These are phyloP conservation scores for Zygothrica quintamaculata DNA, from an alignment of 2,888 invertebrate species.

Conservation along the genomic window DNA sequence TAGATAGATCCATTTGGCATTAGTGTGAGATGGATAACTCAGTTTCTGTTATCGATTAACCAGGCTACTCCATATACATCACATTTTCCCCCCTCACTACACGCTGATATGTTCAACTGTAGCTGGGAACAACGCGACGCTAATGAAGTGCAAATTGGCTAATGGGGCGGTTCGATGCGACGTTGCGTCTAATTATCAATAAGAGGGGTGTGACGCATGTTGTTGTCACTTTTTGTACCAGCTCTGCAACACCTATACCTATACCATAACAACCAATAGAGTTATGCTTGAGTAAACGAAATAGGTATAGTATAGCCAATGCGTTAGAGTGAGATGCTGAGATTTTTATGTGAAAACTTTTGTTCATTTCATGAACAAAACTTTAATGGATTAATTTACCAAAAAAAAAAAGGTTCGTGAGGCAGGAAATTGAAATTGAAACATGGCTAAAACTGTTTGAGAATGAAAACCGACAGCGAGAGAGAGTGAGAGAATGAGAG, in stretches of 20 bases:
- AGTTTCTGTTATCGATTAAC: slow-evolving; percentile 14
- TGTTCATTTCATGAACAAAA: slow-evolving; percentile 67
- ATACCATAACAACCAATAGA: slow-evolving; percentile 5
- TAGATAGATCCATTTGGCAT: slow-evolving; percentile 5
- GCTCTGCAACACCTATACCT: slow-evolving; percentile 20
- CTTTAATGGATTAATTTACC: slow-evolving; percentile 79
- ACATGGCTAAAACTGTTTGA: slow-evolving; percentile 26
- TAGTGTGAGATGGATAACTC: slow-evolving; percentile 21
- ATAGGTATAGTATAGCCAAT: not conserved
- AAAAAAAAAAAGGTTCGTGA: slow-evolving; percentile 66
- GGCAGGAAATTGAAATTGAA: slow-evolving; percentile 73
- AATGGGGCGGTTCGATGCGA: slow-evolving; percentile 50
- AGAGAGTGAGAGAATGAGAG: slow-evolving; percentile 1
- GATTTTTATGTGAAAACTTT: slow-evolving; percentile 77
- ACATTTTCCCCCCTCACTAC: not conserved
- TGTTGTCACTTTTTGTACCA: slow-evolving; percentile 27
- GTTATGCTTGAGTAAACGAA: slow-evolving; percentile 32
- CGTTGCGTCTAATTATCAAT: slow-evolving; percentile 67
- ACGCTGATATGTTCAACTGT: not conserved
- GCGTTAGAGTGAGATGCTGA: slow-evolving; percentile 20
- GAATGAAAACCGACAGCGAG: slow-evolving; percentile 1
- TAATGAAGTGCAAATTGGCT: slow-evolving; percentile 78
- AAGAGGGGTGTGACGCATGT: slow-evolving; percentile 47
- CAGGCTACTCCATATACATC: not conserved
- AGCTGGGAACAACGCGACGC: slow-evolving; percentile 44